Conservation (phyloP, 53 echinoderm and acorn worm species). For the Holothuria scabra region DNA sequence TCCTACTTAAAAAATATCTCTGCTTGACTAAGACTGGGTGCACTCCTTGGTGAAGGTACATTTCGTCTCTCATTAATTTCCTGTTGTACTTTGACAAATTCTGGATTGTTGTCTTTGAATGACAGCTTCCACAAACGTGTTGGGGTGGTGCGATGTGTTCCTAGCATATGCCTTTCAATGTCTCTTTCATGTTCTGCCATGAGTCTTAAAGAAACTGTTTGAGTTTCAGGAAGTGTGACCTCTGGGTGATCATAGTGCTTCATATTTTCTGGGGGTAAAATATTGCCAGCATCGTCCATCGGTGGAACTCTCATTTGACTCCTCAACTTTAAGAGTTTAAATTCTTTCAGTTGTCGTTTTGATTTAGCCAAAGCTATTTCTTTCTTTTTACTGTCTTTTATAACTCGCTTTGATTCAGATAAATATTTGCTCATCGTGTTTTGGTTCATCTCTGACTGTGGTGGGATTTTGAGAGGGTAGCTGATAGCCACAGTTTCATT, state of each 20-base stretch:
- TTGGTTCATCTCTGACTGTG: slow-evolving; percentile 80
- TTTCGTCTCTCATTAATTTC: slow-evolving; percentile 49
- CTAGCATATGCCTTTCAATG: slow-evolving; percentile 68
- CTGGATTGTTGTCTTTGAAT: slow-evolving; percentile 84
- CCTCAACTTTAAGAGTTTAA: slow-evolving; percentile 84
- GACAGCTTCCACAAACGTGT: slow-evolving; percentile 89
- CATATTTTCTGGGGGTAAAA: slow-evolving; percentile 70
- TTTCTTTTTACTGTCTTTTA: slow-evolving; percentile 68
- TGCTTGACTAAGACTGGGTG: slow-evolving; percentile 15
- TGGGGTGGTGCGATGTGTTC: slow-evolving; percentile 72
- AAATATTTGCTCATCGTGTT: slow-evolving; percentile 85
- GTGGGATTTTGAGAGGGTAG: slow-evolving; percentile 80
- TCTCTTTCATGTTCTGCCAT: slow-evolving; percentile 82
- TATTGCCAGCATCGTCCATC: slow-evolving; percentile 63
- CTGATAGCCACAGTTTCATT: slow-evolving; percentile 72
- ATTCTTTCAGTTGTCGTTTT: slow-evolving; percentile 79
- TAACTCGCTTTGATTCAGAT: slow-evolving; percentile 70
- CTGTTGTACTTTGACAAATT: slow-evolving; percentile 63
- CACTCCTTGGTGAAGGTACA: not conserved
- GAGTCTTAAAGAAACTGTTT: slow-evolving; percentile 66
- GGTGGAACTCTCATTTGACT: slow-evolving; percentile 96
- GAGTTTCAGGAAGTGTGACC: slow-evolving; percentile 56
- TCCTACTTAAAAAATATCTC: slow-evolving; percentile 63
- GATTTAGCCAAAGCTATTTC: slow-evolving; percentile 68
- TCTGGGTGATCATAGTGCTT: slow-evolving; percentile 58